Evolutionary conservation across 2,113 vertebrate species (phyloP), one percentile per base, ranked within the genome.

Genomic region (Paramisgurnus dabryanus): DNA sequence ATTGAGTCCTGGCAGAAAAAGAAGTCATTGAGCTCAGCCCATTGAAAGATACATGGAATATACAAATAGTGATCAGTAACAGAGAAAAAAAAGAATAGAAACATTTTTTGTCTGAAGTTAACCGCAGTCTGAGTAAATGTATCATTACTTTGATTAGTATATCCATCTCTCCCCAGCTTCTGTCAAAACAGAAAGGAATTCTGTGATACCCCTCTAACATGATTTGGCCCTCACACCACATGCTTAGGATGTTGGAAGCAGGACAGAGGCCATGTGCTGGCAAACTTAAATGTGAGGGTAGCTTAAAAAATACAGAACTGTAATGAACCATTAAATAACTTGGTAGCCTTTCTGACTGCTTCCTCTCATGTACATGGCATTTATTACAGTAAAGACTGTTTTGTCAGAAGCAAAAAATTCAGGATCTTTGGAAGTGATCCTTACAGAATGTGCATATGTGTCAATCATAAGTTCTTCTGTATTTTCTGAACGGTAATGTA

Each of bases 181-280:
- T 87, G 83, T 91, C 82, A 89, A 90, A 92, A 89, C 87, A 88
- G 83, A 78, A 85, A 87, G 81, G 80, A 86, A 86, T 84, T 85
- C 61, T 17, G n/a, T 43, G 68, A 73, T 8, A 49, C 77, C 67
- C 50, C 49, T 78, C 70, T 45, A 49, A 15, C 50, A 80, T 63
- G 61, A 64, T 27, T 63, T 66, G 69, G 50, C 57, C 34, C 63
- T 64, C 67, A 61, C 18, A 34, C 64, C 69, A 80, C 80, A 22
- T 66, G 71, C 55, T 45, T 43, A n/a, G 55, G 55, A 66, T 78
- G 75, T 43, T 68, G 67, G 55, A 43, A 61, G 53, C 18, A 39
- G 75, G 71, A 34, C 68, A 63, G 74, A 58, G 61, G 40, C 66
- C 65, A 66, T n/a, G 0, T 67, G 49, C 47, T 70, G 61, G 18